A percentile compares a stretch with the other conserved stretches of the same genome.
Conservation (phyloP, 1,140 invertebrate genomes). For the Saccostrea cuccullata region DNA sequence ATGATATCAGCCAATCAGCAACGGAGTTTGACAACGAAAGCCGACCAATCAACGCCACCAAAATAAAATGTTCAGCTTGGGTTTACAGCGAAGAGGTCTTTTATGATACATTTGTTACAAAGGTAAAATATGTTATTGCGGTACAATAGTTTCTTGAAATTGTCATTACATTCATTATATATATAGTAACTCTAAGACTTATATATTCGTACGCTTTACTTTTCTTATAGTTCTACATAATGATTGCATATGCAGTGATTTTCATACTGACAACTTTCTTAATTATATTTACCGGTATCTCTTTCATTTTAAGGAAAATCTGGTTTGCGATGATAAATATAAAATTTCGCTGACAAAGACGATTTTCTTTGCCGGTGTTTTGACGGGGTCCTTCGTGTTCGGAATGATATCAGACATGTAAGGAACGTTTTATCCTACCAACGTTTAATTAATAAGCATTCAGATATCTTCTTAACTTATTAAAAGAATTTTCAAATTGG, state of each 20-base stretch:
- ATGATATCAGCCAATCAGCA: conserved; percentile 15
- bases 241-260: too few species aligned
- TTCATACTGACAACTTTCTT: too few species aligned
- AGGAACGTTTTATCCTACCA: conserved; percentile 45
- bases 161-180: too few species aligned
- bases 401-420: conserved; percentile 89
- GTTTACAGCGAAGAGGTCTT: conserved; percentile 53
- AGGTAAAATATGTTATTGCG: conserved; percentile 37
- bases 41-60: conserved; percentile 32
- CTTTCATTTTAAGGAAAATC: conserved; percentile 82
- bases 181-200: too few species aligned
- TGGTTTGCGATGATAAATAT: conserved; percentile 86
- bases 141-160: too few species aligned
- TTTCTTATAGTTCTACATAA: too few species aligned
- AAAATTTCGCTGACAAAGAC: conserved; percentile 85
- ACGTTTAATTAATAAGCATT: too few species aligned
- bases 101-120: conserved; percentile 43
- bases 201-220: too few species aligned
- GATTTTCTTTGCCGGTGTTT: conserved; percentile 88
- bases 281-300: background rate
- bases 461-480: too few species aligned
- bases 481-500: too few species aligned
- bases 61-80: conserved; percentile 48
- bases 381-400: conserved; percentile 88
- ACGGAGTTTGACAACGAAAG: conserved; percentile 38